These are phyloP conservation scores for Elephas maximus DNA, from an alignment of 2,113 vertebrate genomes.

Conservation along the genomic window DNA sequence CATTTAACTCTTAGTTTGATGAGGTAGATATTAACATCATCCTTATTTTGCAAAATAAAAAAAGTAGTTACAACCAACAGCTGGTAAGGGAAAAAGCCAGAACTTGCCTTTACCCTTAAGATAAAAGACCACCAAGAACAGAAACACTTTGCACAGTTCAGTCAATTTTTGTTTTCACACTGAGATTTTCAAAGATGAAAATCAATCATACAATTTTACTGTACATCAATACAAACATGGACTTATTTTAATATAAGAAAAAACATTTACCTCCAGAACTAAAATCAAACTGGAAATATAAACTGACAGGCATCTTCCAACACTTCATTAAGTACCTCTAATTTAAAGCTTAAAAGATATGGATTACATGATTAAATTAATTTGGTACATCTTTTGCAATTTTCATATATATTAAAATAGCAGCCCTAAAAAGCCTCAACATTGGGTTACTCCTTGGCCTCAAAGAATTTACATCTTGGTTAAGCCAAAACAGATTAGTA, in stretches of 20 bases:
- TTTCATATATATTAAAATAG: neutral
- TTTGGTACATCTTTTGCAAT: neutral
- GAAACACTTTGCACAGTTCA: neutral
- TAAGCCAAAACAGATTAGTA: neutral
- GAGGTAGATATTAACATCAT: neutral
- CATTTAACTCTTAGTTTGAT: neutral
- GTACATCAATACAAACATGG: neutral
- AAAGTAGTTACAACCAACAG: neutral
- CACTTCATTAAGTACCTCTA: neutral
- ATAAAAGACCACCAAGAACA: conserved; percentile 1
- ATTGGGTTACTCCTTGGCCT: neutral
- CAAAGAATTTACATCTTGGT: neutral
- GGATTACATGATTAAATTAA: conserved; percentile 10
- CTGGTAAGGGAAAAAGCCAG: neutral
- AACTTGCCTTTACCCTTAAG: neutral
- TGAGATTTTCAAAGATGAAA: conserved; percentile 50
- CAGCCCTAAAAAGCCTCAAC: neutral
- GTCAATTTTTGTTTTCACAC: conserved; percentile 26
- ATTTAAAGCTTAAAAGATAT: conserved; percentile 28
- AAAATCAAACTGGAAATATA: conserved; percentile 48
- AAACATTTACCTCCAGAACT: neutral
- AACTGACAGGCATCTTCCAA: neutral
- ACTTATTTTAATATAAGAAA: neutral
- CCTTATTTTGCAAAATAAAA: conserved; percentile 6
- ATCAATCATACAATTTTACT: conserved; percentile 10